Evolutionary conservation across 2,797 vertebrate genomes (phyloP), one percentile per base, ranked within the genome.

Genomic region (Tadarida brasiliensis): DNA sequence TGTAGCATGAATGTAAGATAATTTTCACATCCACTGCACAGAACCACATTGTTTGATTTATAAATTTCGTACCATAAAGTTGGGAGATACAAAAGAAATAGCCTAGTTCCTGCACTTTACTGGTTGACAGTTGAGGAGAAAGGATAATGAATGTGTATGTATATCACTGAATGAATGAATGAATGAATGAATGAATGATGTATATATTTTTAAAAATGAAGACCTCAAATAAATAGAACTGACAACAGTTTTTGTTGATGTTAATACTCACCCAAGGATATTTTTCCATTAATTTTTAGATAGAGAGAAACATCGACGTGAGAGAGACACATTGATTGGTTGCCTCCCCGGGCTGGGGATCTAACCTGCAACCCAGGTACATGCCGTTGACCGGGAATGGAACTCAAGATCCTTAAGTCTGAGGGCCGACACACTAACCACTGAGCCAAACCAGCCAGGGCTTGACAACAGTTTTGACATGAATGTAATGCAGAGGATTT

Each of bases 61-160:
- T 90, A 90, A 70, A 59, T n/a, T 91, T 87, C 91, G 20, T 68
- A 10, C 17, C 54, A 17, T 80, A 39, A 56, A 68, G 94, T 82
- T 87, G 47, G 24, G 65, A 87, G 56, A 30, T n/a, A 73, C 2
- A 56, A 82, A 82, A 90, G 51, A 74, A 84, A 63, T 11, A 83
- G n/a, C 4, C 2, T 85, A 22, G 7, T 95, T 80, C 49, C 7
- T 76, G 12, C 7, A 19, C 30, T 87, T 35, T 70, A 54, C 9
- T 80, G 82, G 47, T 33, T 74, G 88, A n/a, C 39, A 83, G n/a
- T 47, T 89, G 76, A 84, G 24, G 65, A 73, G 33, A 93, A 85
- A 93, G 49, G 63, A n/a, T 30, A 85, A 51, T 61, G 44, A 54
- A 59, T 61, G 28, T 68, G 4, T 54, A 56, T 68, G 2, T 54